Conservation (phyloP, 2,888 invertebrate genomes). For the Scrobipalpa costella region DNA sequence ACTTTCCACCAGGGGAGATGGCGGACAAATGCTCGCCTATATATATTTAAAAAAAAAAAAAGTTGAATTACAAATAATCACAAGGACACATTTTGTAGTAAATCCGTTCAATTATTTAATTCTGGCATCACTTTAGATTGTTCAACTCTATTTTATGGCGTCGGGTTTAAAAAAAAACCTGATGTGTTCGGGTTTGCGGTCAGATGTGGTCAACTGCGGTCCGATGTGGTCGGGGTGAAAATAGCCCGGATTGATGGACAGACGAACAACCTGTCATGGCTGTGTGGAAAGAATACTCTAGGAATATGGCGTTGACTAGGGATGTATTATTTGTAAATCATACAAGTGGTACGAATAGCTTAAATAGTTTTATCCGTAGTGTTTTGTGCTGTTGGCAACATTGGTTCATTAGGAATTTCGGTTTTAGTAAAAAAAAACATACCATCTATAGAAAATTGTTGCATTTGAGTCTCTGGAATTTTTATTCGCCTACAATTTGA, state of each 20-base stretch:
- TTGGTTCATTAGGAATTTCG: no score
- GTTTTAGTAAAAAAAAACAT: no score
- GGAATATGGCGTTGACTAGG: not conserved
- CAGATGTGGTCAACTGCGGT: not conserved
- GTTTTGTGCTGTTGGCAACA: no score
- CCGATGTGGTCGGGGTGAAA: not conserved
- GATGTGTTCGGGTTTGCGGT: constrained; percentile 2
- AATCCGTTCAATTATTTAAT: no score
- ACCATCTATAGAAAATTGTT: no score
- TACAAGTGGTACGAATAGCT: not conserved
- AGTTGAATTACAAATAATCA: no score
- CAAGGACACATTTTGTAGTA: no score
- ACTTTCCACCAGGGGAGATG: no score
- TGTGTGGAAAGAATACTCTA: not conserved
- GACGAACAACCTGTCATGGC: not conserved
- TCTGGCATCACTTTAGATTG: not conserved
- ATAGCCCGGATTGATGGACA: constrained; percentile 1
- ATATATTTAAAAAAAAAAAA: no score
- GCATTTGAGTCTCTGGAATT: no score
- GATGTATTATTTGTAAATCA: no score
- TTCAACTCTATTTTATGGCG: not conserved
- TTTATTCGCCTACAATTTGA: not conserved
- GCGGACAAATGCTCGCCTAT: no score
- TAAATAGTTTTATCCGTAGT: not conserved
- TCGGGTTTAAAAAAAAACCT: constrained; percentile 6